Percentiles rank a stretch among this genome's conserved stretches.
These are phyloP conservation scores for Aldrovandia affinis DNA, from an alignment of 2,797 vertebrate species.

Conservation along the genomic window DNA sequence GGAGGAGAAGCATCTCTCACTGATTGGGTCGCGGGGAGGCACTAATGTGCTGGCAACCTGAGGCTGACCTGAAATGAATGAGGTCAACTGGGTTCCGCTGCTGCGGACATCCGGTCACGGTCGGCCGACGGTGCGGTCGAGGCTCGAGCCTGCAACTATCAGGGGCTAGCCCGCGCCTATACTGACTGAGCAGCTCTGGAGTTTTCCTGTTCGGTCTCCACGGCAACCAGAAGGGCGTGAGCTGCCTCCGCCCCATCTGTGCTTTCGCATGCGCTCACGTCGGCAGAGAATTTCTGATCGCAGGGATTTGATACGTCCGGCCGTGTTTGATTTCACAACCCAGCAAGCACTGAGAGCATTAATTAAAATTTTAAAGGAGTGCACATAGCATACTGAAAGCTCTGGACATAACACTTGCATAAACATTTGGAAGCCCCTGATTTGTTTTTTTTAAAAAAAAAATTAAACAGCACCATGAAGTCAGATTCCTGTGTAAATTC, in stretches of 20 bases:
- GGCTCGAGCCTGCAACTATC: too few species aligned
- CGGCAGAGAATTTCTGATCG: not conserved
- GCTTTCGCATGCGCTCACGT: not conserved
- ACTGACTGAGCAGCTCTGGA: not conserved
- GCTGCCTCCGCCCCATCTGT: not conserved
- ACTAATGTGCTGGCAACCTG: too few species aligned
- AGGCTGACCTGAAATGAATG: too few species aligned
- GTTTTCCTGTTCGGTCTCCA: not conserved
- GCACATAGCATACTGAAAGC: not conserved
- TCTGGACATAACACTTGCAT: not conserved
- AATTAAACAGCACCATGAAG: not conserved
- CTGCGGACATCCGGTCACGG: too few species aligned
- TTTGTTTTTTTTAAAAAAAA: not conserved
- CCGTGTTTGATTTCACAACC: constrained; percentile 9
- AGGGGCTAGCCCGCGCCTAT: too few species aligned
- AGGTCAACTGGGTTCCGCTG: too few species aligned
- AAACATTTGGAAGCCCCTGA: not conserved
- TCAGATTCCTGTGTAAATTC: not conserved
- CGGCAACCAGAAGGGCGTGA: not conserved
- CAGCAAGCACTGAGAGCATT: not conserved
- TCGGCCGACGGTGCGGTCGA: too few species aligned
- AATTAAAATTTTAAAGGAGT: not conserved
- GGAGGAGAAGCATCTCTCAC: too few species aligned
- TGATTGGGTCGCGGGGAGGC: too few species aligned
- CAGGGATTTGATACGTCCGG: not conserved